Evolutionary conservation across 2,888 invertebrate genomes (phyloP), one percentile per base, ranked within the genome.

Genomic region (Gymnoscelis rufifasciata): DNA sequence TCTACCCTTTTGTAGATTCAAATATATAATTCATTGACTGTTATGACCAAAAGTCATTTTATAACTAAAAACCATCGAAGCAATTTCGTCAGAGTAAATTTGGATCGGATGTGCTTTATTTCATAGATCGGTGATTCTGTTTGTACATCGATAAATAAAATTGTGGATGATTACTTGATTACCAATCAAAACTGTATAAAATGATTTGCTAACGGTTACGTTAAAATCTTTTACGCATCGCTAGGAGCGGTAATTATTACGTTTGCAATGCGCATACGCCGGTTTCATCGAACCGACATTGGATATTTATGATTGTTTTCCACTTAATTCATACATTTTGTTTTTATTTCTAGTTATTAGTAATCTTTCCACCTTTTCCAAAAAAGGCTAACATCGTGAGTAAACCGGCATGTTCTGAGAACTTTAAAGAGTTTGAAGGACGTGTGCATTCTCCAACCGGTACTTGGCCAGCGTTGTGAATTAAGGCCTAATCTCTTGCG

Each of bases 201-300:
- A 48, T 50, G 29, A 38, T 46, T 49, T 40, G 38, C 30, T 48
- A 47, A 55, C 52, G 43, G 38, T 51, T 45, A 39, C 28, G 43
- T 13, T 57, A 51, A 51, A 35, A 64, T 54, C 60, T 62, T 62
- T 61, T 66, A 76, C 77, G 83, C 77, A 66, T 71, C 76, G 75
- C 66, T 66, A 73, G 64, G 42, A 64, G 61, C 64, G 55, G 60
- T 77, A 78, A 80, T 78, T 68, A 69, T 63, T 52, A 66, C 63
- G 68, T 71, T 72, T 75, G 73, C 71, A 59, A 76, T 73, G 73
- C 73, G 69, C 71, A 71, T 66, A 59, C 46, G 68, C 69, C 2
- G 37, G 8, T 12, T 45, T 26, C 44, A 45, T 11, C 24, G 26
- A 45, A 38, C 26, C 12, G 44, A 28, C 12, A 36, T 41, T 41